Conservation (phyloP, 2,113 vertebrate genomes). For the Muntiacus reevesi region DNA sequence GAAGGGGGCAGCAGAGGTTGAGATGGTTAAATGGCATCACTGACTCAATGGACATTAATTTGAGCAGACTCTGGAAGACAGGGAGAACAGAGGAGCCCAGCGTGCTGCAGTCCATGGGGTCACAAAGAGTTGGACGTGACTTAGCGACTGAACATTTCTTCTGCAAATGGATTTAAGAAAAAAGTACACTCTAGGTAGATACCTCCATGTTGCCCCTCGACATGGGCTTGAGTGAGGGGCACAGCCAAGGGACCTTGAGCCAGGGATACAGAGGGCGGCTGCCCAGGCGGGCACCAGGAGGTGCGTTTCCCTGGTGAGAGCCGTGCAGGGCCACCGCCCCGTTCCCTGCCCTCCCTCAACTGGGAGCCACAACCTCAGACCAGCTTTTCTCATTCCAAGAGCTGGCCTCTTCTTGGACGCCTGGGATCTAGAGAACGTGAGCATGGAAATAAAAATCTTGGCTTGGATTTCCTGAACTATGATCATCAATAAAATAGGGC, state of each 20-base stretch:
- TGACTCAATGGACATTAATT: background rate
- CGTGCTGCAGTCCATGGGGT: background rate
- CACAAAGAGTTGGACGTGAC: background rate
- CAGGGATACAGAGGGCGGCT: background rate
- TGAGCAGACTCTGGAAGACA: background rate
- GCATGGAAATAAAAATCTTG: conserved; percentile 13
- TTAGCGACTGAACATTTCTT: background rate
- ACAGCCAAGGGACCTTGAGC: background rate
- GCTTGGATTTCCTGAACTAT: conserved; percentile 41
- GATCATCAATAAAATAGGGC: conserved; percentile 58
- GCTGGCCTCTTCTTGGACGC: background rate
- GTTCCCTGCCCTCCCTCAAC: fast-evolving
- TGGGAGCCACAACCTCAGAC: background rate
- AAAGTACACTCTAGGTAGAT: background rate
- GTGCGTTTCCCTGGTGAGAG: background rate
- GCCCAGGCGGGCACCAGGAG: background rate
- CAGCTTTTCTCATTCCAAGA: background rate
- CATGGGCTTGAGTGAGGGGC: background rate
- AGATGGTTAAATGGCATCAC: background rate
- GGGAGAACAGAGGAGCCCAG: background rate
- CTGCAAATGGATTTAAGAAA: background rate
- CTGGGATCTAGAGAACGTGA: background rate
- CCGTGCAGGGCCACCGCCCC: fast-evolving
- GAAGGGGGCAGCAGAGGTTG: background rate
- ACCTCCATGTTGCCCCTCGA: background rate